Conservation (phyloP, 2,888 invertebrate species). For the Scrobipalpa costella region DNA sequence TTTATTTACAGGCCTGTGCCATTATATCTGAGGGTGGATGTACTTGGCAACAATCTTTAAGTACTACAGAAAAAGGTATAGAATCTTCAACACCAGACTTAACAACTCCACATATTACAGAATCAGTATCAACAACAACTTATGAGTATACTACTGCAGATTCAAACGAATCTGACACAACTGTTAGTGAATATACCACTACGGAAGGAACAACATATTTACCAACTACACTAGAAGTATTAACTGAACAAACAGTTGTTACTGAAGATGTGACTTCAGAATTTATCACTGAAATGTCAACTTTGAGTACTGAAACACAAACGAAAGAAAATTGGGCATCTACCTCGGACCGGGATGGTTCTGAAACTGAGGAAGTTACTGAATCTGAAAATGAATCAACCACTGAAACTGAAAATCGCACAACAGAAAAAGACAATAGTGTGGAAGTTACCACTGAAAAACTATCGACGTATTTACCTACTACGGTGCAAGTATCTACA, state of each 20-base stretch:
- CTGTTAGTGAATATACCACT: conserved; percentile 19
- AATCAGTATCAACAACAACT: neutral
- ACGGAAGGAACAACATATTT: conserved; percentile 6
- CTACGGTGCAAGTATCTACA: neutral
- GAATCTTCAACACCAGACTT: neutral
- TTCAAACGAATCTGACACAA: conserved; percentile 20
- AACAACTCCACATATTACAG: conserved; percentile 3
- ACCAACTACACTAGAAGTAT: conserved; percentile 25
- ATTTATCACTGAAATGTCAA: conserved; percentile 11
- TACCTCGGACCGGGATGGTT: conserved; percentile 1
- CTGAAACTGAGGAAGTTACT: conserved; percentile 19
- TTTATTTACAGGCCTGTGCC: conserved; percentile 1
- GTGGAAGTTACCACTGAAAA: neutral
- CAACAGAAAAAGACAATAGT: neutral
- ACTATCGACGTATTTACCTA: neutral
- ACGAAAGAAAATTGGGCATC: conserved; percentile 18
- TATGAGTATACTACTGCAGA: conserved; percentile 16
- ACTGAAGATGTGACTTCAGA: neutral
- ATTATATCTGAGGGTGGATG: neutral
- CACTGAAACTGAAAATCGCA: neutral
- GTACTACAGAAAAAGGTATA: neutral
- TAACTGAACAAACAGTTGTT: conserved; percentile 12
- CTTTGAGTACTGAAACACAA: too few relatives aligned
- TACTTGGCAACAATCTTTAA: neutral
- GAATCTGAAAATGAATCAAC: neutral